Conservation (phyloP, 2,797 vertebrate species). For the Phalanger gymnotis region DNA sequence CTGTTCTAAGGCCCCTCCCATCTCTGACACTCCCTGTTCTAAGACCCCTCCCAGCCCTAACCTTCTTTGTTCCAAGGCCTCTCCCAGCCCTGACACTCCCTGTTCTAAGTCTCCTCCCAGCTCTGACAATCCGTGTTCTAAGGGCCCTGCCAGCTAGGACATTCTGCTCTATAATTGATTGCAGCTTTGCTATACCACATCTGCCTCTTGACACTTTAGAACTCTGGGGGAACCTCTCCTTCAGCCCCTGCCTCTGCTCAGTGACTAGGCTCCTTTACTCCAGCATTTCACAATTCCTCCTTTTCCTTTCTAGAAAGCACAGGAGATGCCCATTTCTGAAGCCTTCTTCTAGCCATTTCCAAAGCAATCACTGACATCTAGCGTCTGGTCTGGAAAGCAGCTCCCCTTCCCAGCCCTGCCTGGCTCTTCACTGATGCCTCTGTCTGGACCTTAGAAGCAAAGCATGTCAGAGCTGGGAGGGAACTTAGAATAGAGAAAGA, state of each 20-base stretch:
- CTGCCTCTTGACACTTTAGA: background rate
- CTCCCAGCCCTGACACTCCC: background rate
- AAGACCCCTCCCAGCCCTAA: too few relatives aligned
- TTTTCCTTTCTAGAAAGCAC: background rate
- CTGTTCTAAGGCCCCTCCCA: too few relatives aligned
- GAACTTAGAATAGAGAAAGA: background rate
- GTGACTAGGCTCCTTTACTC: background rate
- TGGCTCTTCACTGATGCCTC: background rate
- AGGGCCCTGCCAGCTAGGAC: background rate
- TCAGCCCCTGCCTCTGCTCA: background rate
- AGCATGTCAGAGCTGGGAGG: background rate
- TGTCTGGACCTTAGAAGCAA: background rate
- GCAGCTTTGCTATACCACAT: background rate
- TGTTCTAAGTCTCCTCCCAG: background rate
- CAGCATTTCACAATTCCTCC: background rate
- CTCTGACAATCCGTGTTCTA: background rate
- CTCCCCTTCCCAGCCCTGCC: background rate
- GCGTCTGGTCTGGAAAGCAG: background rate
- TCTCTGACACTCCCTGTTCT: too few relatives aligned
- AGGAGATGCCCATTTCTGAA: background rate
- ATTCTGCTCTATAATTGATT: background rate
- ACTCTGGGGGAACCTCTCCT: background rate
- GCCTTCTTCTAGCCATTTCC: background rate
- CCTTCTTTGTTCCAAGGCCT: background rate
- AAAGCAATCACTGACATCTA: background rate